Evolutionary conservation across 2,113 vertebrate genomes (phyloP), one percentile per base, ranked within the genome.

Genomic region (Vicugna pacos): DNA sequence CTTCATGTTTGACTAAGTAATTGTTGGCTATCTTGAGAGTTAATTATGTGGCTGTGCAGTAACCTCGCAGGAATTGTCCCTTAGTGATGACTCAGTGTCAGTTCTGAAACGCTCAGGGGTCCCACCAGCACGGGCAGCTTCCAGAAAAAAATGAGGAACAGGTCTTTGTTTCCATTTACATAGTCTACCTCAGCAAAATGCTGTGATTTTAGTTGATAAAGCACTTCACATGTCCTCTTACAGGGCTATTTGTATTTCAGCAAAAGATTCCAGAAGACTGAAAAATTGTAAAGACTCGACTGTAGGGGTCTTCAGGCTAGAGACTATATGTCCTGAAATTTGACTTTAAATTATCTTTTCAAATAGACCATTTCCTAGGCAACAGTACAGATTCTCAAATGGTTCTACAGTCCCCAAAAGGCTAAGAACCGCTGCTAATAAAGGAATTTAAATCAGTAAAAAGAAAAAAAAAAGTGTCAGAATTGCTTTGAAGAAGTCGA

Each of bases 181-280:
- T 3, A 60, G 28, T 58, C n/a, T 72, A 52, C 10, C 13, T 10
- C 28, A 15, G 4, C 38, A 6, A 65, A 76, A 64, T 22, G 42
- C 60, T 67, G 86, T 28, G 50, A 54, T 69, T 64, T 69, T 75
- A 81, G 88, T 24, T 91, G 87, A 30, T 26, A 93, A 93, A 83
- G 22, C 30, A 76, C 8, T 65, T n/a, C 10, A 56, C 38, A 20
- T 65, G 9, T 62, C 70, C 38, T 91, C 48, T 50, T 70, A 88
- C 2, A 69, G 24, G 12, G 32, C 54, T 73, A 81, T 46, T 69
- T 56, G 30, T 30, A 69, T 81, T 81, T 82, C 54, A 73, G 56
- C 38, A 87, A 85, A 83, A 67, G 12, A 89, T 64, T 82, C 19
- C 30, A 77, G 32, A 95, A 84, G n/a, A 35, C 9, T 60, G 28